phyloP scores from a whole-genome alignment of 2,797 vertebrate genomes.

The Megaceryle alcyon region DNA sequence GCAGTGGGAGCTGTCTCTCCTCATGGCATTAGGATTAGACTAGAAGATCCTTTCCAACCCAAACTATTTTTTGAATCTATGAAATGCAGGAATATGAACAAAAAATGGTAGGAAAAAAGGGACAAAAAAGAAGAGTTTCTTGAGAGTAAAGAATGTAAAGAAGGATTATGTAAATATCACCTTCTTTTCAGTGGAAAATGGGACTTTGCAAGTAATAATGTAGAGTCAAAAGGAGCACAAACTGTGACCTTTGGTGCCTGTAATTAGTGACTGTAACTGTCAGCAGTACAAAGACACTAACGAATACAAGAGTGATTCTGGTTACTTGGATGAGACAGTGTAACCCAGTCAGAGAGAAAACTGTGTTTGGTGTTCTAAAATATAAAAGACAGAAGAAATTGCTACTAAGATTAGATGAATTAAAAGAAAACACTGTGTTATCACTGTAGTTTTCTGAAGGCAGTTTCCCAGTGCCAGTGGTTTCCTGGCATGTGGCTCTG shows the following conservation, averaged over 20 bases:
- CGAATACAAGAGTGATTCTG: neutral
- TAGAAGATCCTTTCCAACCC: neutral
- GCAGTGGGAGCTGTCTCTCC: neutral
- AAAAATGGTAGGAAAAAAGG: neutral
- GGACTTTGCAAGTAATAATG: neutral
- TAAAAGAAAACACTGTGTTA: neutral
- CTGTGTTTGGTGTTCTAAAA: neutral
- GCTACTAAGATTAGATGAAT: neutral
- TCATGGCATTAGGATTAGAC: neutral
- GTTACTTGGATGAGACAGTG: neutral
- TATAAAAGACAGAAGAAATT: neutral
- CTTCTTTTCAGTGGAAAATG: neutral
- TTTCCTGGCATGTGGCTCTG: neutral
- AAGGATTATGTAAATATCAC: neutral
- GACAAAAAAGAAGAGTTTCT: too few species aligned
- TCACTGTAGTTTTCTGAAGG: neutral
- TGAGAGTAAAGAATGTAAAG: neutral
- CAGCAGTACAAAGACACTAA: neutral
- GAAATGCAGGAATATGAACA: neutral
- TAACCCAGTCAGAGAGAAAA: neutral
- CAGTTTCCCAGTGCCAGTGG: neutral
- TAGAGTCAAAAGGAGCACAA: neutral
- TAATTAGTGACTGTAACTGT: neutral
- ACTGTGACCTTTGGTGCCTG: neutral
- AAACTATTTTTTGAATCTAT: neutral